These are phyloP conservation scores for Notoglanidium macrostoma DNA, from an alignment of 2,797 vertebrate genomes.

Conservation along the genomic window DNA sequence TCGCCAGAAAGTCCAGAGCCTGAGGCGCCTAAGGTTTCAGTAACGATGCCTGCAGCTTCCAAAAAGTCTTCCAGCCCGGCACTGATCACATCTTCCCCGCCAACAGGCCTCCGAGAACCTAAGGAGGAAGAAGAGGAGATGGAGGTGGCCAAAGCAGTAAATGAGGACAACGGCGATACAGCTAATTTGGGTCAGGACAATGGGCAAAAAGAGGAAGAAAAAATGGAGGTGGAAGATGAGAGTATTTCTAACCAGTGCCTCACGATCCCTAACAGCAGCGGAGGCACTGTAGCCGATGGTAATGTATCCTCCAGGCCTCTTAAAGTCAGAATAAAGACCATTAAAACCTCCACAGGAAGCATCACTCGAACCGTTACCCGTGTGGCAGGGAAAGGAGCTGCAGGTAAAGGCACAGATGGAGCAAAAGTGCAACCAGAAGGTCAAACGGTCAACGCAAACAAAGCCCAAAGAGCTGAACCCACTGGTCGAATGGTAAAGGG, in stretches of 20 bases:
- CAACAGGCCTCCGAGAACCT: constrained; percentile 76
- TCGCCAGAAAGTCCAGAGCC: constrained; percentile 82
- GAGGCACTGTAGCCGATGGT: constrained; percentile 74
- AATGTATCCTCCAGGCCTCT: constrained; percentile 84
- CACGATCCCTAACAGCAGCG: constrained; percentile 12
- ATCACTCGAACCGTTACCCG: constrained; percentile 94
- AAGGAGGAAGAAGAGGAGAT: constrained; percentile 83
- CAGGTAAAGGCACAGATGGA: constrained; percentile 68
- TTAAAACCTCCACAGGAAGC: constrained; percentile 91
- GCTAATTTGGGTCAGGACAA: constrained; percentile 58
- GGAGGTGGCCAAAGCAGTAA: constrained; percentile 74
- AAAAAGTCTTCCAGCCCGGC: constrained; percentile 76
- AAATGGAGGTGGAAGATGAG: constrained; percentile 72
- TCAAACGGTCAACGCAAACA: constrained; percentile 65
- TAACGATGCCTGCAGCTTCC: constrained; percentile 60
- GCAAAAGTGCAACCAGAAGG: constrained; percentile 70
- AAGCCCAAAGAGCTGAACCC: constrained; percentile 64
- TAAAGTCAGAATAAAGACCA: constrained; percentile 95
- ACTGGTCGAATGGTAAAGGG: constrained; percentile 62
- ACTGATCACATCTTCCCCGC: constrained; percentile 71
- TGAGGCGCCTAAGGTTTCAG: constrained; percentile 73
- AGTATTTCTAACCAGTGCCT: constrained; percentile 55
- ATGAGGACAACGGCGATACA: constrained; percentile 66
- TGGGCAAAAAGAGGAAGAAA: constrained; percentile 67
- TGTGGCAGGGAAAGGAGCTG: constrained; percentile 76